Evolutionary conservation across 1,140 invertebrate species (phyloP).

Genomic region (Papilio xuthus): DNA sequence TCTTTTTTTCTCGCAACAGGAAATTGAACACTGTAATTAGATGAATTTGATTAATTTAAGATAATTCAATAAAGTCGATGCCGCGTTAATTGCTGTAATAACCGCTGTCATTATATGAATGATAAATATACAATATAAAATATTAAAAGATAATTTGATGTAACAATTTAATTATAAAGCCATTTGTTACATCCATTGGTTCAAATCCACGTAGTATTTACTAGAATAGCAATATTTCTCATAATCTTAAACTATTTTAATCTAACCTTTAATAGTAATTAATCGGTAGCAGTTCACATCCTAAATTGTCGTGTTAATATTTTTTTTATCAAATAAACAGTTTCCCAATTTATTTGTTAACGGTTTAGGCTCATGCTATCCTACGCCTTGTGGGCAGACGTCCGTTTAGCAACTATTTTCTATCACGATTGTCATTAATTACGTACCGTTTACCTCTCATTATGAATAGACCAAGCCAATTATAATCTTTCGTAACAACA

Average conservation of each 20-base stretch:
- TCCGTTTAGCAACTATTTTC: constrained; percentile 56
- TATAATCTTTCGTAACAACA: constrained; percentile 59
- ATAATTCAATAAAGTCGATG: neutral
- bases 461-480: constrained; percentile 71
- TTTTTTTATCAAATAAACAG: neutral
- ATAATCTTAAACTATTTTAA: no score
- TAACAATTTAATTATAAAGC: neutral
- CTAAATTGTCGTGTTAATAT: neutral
- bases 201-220: neutral
- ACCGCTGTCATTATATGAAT: neutral
- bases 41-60: constrained; percentile 24
- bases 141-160: neutral
- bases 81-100: neutral
- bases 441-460: constrained; percentile 62
- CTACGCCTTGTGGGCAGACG: constrained; percentile 53
- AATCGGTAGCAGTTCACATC: neutral
- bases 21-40: constrained; percentile 37
- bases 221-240: no score
- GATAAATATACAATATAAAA: neutral
- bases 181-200: no score
- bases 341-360: constrained; percentile 6
- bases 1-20: constrained; percentile 35
- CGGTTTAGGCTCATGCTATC: constrained; percentile 1
- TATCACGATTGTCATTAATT: constrained; percentile 62
- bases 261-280: neutral